phyloP scores from a whole-genome alignment of 2,888 invertebrate species.

The Pammene aurita region DNA sequence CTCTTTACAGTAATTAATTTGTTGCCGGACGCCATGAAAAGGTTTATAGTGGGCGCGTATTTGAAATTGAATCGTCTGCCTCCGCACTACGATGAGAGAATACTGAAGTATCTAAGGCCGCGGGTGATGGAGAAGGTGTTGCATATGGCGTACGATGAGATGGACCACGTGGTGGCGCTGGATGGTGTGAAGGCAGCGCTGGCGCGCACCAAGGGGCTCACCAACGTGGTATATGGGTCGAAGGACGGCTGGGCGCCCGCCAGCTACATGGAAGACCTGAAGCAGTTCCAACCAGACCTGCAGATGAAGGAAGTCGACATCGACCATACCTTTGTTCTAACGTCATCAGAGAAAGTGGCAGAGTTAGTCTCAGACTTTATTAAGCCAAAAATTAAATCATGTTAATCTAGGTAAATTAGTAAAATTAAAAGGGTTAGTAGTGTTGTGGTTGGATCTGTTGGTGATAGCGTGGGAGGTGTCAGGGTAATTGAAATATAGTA shows the following conservation, averaged over 20 bases:
- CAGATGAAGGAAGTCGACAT: constrained; percentile 61
- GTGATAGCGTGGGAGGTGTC: background rate
- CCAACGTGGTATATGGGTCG: constrained; percentile 88
- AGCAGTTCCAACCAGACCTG: constrained; percentile 60
- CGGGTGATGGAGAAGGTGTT: constrained; percentile 85
- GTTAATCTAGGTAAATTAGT: background rate
- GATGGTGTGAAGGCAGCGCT: constrained; percentile 85
- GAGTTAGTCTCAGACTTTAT: constrained; percentile 64
- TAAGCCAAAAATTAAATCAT: constrained; percentile 47
- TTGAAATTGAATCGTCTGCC: constrained; percentile 81
- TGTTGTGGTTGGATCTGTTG: background rate
- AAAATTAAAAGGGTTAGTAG: background rate
- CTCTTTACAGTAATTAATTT: constrained; percentile 68
- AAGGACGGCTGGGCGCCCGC: constrained; percentile 93
- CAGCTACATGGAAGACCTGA: constrained; percentile 86
- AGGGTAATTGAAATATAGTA: constrained; percentile 42
- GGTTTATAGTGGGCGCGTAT: constrained; percentile 81
- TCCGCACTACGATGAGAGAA: constrained; percentile 70
- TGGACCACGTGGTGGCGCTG: constrained; percentile 87
- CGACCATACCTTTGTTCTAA: constrained; percentile 92
- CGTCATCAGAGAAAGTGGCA: constrained; percentile 84
- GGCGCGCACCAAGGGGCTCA: constrained; percentile 83
- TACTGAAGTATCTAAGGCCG: constrained; percentile 84
- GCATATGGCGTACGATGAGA: constrained; percentile 90
- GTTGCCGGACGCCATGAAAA: constrained; percentile 81